Conservation (phyloP, 2,113 vertebrate species). For the Gavia stellata region DNA sequence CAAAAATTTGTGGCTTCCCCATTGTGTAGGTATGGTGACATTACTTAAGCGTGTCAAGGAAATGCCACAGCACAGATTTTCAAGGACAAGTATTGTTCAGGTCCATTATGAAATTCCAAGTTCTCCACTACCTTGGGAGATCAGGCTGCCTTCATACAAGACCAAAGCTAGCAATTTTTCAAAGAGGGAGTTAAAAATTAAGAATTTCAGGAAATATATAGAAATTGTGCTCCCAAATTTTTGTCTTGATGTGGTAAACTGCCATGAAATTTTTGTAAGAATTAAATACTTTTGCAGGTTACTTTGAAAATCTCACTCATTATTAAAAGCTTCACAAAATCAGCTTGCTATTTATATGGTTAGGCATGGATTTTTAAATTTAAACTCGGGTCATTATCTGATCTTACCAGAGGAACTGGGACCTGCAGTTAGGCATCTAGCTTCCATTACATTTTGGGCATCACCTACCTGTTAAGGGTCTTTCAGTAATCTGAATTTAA, state of each 20-base stretch:
- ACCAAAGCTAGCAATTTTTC: background rate
- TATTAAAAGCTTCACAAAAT: background rate
- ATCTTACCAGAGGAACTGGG: background rate
- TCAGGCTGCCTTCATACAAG: background rate
- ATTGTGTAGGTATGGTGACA: background rate
- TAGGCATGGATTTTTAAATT: background rate
- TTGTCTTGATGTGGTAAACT: background rate
- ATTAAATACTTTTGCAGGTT: background rate
- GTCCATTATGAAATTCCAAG: background rate
- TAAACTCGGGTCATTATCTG: background rate
- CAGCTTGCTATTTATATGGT: background rate
- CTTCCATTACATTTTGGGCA: background rate
- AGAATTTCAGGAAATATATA: background rate
- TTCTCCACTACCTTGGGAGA: background rate
- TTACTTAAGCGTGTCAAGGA: background rate
- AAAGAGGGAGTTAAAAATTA: background rate
- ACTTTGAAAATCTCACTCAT: background rate
- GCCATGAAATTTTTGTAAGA: background rate
- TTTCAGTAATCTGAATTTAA: background rate
- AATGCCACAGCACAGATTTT: background rate
- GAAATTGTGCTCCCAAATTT: background rate
- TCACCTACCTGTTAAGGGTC: background rate
- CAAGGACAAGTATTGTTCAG: background rate
- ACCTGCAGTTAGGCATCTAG: background rate
- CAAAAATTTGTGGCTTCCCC: background rate